Base-by-base conservation (phyloP, 2,888 invertebrate genomes). In the Aproaerema taeniolella region DNA sequence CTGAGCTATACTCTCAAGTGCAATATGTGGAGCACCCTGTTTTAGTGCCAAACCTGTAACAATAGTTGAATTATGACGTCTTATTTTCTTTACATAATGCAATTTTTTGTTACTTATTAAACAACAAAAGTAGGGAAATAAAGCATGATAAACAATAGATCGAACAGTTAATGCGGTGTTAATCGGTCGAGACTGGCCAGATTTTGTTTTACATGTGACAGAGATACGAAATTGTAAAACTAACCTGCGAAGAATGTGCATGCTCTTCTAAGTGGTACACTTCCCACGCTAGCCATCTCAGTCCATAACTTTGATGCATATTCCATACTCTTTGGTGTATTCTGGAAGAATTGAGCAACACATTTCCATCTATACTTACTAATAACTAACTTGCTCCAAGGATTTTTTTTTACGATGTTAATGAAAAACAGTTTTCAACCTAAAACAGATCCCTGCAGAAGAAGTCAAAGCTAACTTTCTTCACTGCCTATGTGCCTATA, bases 11-110 rank as follows among this genome's bases (percentile, higher is more conserved):
- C 93, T 85, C 77, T 95, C 94, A 16, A 94, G 49, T 0, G 93
- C 91, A 30, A 91, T 66, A 13, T 91, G 89, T 10, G 93, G 91
- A 15, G 88, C 78, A 11, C 90, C 89, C 66, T 93, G 92, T 31
- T 90, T 91, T 17, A 94, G 53, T 2, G 93, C 92, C 36, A 95
- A 65, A 7, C 78, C 90, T 87, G 59, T 13, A 67, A 65, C 38
- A 31, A 47, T 25, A 6, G 20, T 20, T 6, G 8, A 4, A 20
- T 20, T 20, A 20, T 20, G 20, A 8, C 4, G 20, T 20, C 4
- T 20, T 20, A 20, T 20, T 6, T 8, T 8, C 8, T 6, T 20
- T 20, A 20, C 20, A 20, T 20, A 8, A 20, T 4, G 8, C 5
- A 20, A 20, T 6, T 4, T 20, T 20, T 20, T 20, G 5, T 6